Percentiles rank a stretch among this genome's conserved stretches.
Evolutionary conservation across 2,888 invertebrate species (phyloP).

Genomic region (Cetonia aurata): DNA sequence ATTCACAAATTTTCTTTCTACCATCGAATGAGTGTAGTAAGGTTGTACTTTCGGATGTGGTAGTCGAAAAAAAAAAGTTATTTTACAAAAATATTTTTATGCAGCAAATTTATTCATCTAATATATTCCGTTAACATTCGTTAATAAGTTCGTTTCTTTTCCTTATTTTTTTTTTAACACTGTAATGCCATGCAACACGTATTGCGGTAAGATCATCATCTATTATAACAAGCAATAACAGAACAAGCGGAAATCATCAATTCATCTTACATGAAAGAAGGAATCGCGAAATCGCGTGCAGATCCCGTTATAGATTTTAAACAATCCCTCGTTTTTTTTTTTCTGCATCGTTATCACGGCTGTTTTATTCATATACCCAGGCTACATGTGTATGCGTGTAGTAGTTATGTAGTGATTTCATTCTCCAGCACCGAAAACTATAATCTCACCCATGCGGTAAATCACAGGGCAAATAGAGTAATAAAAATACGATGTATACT

Average conservation of each 20-base stretch:
- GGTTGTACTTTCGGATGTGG: no score
- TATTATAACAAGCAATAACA: no score
- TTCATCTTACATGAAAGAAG: background rate
- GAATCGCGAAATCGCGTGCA: slow-evolving; percentile 14
- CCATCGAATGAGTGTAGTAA: no score
- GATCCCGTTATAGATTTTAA: slow-evolving; percentile 8
- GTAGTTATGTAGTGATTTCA: background rate
- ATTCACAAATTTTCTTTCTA: no score
- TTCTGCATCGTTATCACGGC: slow-evolving; percentile 17
- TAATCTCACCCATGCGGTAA: slow-evolving; percentile 27
- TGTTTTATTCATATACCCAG: slow-evolving; percentile 18
- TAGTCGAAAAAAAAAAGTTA: no score
- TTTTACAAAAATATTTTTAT: no score
- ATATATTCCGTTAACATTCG: no score
- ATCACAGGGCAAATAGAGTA: slow-evolving; percentile 39
- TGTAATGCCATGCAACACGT: no score
- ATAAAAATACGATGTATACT: slow-evolving; percentile 46
- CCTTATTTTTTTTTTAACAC: no score
- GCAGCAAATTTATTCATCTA: no score
- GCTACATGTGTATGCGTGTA: background rate
- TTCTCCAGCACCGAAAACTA: slow-evolving; percentile 15
- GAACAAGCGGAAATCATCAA: slow-evolving; percentile 34
- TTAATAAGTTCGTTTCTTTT: no score
- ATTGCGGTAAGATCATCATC: no score
- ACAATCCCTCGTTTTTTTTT: slow-evolving; percentile 33